A percentile compares a stretch with the other conserved stretches of the same genome.
phyloP scores from a whole-genome alignment of 2,797 vertebrate species.

The Moxostoma hubbsi region DNA sequence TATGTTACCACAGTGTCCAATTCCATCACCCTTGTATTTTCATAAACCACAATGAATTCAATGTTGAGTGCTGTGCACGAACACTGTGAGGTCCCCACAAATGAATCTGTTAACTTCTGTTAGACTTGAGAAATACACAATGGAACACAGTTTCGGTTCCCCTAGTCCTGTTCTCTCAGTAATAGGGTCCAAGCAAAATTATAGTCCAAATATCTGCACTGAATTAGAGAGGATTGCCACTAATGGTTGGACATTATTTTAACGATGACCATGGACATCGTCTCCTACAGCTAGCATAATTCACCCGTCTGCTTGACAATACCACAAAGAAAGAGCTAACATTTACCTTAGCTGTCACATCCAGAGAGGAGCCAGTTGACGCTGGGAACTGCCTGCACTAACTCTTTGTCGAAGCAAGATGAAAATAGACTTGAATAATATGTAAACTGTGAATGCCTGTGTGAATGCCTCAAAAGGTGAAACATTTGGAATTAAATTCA shows the following conservation, averaged over 20 bases:
- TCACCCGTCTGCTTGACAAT: conserved; percentile 34
- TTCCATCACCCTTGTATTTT: conserved; percentile 45
- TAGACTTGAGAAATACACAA: conserved; percentile 63
- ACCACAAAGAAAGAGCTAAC: conserved; percentile 37
- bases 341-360: conserved; percentile 36
- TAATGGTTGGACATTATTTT: conserved; percentile 33
- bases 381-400: conserved; percentile 20
- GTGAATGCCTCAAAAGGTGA: not conserved
- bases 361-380: conserved; percentile 26
- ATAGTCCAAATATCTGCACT: conserved; percentile 60
- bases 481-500: not conserved
- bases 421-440: conserved; percentile 5
- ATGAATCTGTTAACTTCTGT: conserved; percentile 60
- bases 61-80: conserved; percentile 60
- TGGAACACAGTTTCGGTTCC: conserved; percentile 45
- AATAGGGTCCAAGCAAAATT: conserved; percentile 49
- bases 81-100: conserved; percentile 62
- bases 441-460: conserved; percentile 2
- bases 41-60: conserved; percentile 49
- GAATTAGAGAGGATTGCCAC: conserved; percentile 52
- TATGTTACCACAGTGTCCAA: not conserved
- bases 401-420: not conserved
- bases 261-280: conserved; percentile 23
- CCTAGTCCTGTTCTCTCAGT: conserved; percentile 20
- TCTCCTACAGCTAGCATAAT: conserved; percentile 26